phyloP scores from a whole-genome alignment of 2,113 vertebrate genomes.

The Cichladusa arquata region DNA sequence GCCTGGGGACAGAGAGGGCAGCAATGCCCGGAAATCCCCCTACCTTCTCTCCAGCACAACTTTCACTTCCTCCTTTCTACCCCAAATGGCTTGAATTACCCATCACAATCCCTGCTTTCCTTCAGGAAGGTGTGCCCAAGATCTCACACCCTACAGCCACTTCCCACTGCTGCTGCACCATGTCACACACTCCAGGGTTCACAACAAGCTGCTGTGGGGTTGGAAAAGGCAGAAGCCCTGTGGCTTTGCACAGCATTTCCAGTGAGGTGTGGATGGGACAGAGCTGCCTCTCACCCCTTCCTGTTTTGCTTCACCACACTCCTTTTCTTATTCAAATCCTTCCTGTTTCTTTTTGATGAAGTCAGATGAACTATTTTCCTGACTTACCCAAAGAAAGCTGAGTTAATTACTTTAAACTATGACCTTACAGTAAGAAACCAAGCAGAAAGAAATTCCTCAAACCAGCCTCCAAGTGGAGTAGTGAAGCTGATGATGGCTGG shows the following conservation, averaged over 20 bases:
- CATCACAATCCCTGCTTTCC: background rate
- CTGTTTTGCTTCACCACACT: constrained; percentile 31
- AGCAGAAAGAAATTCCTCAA: background rate
- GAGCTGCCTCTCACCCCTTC: constrained; percentile 37
- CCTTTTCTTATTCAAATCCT: constrained; percentile 30
- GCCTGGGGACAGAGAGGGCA: background rate
- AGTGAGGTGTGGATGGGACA: background rate
- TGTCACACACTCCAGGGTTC: background rate
- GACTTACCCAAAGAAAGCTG: background rate
- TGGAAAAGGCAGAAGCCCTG: background rate
- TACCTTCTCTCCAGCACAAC: background rate
- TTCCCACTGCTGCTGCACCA: background rate
- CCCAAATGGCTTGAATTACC: background rate
- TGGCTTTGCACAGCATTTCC: background rate
- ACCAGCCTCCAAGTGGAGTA: background rate
- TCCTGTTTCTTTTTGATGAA: constrained; percentile 30
- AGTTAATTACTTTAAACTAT: background rate
- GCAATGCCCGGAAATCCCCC: background rate
- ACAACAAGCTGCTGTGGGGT: background rate
- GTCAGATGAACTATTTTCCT: constrained; percentile 12
- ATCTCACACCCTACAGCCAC: background rate
- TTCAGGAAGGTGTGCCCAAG: background rate
- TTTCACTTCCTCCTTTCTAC: background rate
- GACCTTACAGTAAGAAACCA: background rate
- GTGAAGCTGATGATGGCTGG: background rate